A percentile compares a stretch with the other conserved stretches of the same genome.
Conservation (phyloP, 2,113 vertebrate genomes). For the Microtus ochrogaster region DNA sequence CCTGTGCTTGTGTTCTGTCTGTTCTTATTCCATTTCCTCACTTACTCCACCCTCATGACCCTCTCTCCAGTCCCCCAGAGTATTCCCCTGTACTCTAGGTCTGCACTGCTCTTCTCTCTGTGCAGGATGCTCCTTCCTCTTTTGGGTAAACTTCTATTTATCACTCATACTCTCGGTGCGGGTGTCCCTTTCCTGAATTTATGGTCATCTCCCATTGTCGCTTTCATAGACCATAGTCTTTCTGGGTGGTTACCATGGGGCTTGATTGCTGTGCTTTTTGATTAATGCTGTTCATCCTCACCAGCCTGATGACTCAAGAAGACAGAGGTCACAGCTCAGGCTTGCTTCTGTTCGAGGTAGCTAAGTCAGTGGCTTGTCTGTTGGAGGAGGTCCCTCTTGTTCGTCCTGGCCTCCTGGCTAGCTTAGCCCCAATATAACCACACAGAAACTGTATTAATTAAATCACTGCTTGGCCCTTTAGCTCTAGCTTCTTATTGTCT, state of each 20-base stretch:
- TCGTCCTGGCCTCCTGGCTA: too few relatives aligned
- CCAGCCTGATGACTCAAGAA: conserved; percentile 21
- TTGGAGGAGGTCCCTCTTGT: too few relatives aligned
- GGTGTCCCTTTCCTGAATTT: conserved; percentile 12
- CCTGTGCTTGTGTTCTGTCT: background rate
- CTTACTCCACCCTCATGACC: background rate
- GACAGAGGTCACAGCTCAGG: background rate
- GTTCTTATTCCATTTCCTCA: fast-evolving
- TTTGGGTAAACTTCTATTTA: background rate
- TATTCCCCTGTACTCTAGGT: background rate
- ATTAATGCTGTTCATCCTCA: background rate
- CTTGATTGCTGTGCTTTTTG: background rate
- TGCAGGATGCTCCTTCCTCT: background rate
- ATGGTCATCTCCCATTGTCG: background rate
- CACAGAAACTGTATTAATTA: too few relatives aligned
- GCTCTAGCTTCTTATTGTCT: too few relatives aligned
- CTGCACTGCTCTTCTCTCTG: background rate
- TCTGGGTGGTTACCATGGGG: background rate
- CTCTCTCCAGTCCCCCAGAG: background rate
- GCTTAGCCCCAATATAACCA: too few relatives aligned
- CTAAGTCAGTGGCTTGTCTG: background rate
- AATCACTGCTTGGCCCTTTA: too few relatives aligned
- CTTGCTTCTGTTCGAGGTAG: background rate
- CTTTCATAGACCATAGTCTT: background rate
- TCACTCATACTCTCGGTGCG: background rate